Evolutionary conservation across 2,797 vertebrate species (phyloP), one percentile per base, ranked within the genome.

Genomic region (Jordanella pulchra): DNA sequence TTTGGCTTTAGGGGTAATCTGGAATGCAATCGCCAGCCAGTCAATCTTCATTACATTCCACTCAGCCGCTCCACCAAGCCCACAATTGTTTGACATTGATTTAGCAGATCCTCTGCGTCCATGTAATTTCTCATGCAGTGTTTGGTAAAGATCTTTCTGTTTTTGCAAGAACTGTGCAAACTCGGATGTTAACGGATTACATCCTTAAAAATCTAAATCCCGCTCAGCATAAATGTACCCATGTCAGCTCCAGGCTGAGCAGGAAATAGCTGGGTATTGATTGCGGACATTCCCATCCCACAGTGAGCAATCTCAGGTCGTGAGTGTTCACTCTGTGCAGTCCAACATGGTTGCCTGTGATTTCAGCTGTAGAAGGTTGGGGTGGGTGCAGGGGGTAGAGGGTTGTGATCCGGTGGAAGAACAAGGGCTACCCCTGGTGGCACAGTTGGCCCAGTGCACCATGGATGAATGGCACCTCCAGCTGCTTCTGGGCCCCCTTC

Each of bases 401-500:
- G 83, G 69, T 70, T 71, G 74, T 50, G 75, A 75, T 85, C 89
- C 75, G 83, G 73, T 10, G 75, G 66, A 89, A 92, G 94, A 92
- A 78, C 93, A 93, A 94, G 93, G 82, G 84, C 94, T 91, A 93
- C 94, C 93, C 93, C 94, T 93, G 89, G 91, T 94, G 94, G 93
- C 84, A 44, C 56, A 30, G 3, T 39, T 63, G 82, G 79, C 77
- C 76, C 77, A 84, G 80, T 93, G 90, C 93, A 92, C 66, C 67
- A 13, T 73, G 77, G 84, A 78, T 90, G 87, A 85, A 90, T 84
- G 86, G 80, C 87, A 91, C 85, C 85, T 90, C 90, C 90, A 90
- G 93, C 91, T 92, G 92, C 90, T 88, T 91, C 90, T 90, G 90
- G 83, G 88, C 90, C 89, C 60, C 89, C 91, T 91, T 88, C 91